These are phyloP conservation scores for Acanthochromis polyacanthus DNA, from an alignment of 2,113 vertebrate genomes.

Conservation along the genomic window DNA sequence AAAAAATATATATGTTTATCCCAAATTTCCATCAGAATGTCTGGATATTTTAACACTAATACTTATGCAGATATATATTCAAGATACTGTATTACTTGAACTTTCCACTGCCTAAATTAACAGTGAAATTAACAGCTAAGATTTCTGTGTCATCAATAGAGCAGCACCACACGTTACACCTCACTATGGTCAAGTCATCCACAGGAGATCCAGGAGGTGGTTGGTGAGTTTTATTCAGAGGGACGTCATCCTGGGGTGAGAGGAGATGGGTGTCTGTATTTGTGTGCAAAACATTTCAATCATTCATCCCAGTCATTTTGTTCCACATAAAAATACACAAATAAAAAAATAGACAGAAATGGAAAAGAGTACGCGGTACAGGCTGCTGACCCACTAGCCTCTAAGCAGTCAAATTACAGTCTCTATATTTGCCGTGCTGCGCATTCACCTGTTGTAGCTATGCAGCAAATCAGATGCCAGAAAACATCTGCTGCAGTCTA, in stretches of 20 bases:
- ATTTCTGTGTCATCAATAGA: no score
- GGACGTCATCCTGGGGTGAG: not conserved
- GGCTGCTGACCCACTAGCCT: constrained; percentile 56
- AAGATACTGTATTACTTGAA: not conserved
- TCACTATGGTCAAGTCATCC: no score
- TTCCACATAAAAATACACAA: not conserved
- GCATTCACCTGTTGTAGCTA: constrained; percentile 54
- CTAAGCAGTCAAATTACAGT: constrained; percentile 40
- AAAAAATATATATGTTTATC: no score
- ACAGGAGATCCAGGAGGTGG: no score
- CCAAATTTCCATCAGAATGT: no score
- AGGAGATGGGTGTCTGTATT: not conserved
- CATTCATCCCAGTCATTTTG: not conserved
- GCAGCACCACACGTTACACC: no score
- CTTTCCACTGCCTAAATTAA: not conserved
- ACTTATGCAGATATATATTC: no score
- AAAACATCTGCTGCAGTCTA: constrained; percentile 61
- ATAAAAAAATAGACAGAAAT: constrained; percentile 1
- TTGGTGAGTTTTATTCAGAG: not conserved
- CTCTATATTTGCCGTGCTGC: constrained; percentile 24
- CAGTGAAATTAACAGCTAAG: not conserved
- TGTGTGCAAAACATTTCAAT: not conserved
- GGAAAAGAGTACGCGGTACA: not conserved
- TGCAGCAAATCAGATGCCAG: constrained; percentile 51
- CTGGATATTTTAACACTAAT: no score